Base-by-base conservation (phyloP, 2,797 vertebrate species). In the Alauda arvensis region DNA sequence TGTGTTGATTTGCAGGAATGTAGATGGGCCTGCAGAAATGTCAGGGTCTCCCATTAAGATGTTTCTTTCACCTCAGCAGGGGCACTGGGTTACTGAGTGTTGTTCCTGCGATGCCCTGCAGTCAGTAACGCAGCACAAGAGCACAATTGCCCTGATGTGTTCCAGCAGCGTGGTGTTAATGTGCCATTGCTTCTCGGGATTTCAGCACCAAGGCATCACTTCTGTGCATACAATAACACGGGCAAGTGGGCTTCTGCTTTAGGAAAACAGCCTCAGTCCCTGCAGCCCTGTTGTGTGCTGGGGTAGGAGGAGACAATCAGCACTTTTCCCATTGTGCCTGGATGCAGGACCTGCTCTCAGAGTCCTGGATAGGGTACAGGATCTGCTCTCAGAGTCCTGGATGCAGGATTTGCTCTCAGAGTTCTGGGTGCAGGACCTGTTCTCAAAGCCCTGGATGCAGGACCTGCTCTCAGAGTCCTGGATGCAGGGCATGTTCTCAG, bases 31-130 rank as follows among this genome's bases (percentile, higher is more conserved):
- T 90, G 86, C 90, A 91, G 80, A 89, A 90, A 79, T 48, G 70
- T 89, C 94, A 90, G 79, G 68, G 82, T 83, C 79, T 91, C 70
- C 92, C 91, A 89, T 95, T 93, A 91, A 93, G 91, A 90, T 28
- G 70, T 90, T 87, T 90, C 91, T 87, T 85, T 89, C 91, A 72
- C 90, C 91, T 94, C 91, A 43, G 91, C 90, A 81, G 82, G 84
- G 82, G 90, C 21, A 88, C 49, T 61, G 70, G 82, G 10, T 83
- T 66, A 9, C 90, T 55, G 84, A 61, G 66, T 16, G 89, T 3
- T 76, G 80, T 86, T 88, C 18, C 81, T 18, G 78, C 67, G 37
- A 39, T 88, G 89, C 84, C 81, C 91, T 45, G 66, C 45, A 40
- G 91, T 42, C 72, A 93, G 87, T 28, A 83, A 67, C 11, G 5